phyloP scores from a whole-genome alignment of 2,888 invertebrate genomes.

The Limnephilus lunatus region DNA sequence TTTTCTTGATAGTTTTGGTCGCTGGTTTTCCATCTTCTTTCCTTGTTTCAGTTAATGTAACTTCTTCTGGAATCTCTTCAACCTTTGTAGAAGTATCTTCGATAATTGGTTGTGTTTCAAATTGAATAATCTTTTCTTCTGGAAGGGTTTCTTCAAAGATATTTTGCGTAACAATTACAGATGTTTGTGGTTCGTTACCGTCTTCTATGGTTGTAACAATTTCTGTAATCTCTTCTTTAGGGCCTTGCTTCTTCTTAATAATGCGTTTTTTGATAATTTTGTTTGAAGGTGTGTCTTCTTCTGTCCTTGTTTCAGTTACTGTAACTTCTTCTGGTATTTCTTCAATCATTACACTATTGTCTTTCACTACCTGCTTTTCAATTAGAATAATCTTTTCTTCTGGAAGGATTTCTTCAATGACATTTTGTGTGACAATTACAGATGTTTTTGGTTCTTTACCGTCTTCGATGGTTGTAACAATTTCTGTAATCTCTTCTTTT shows the following conservation, averaged over 20 bases:
- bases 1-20: conserved; percentile 54
- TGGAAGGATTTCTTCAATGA: conserved; percentile 68
- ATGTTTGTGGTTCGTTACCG: conserved; percentile 70
- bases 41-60: conserved; percentile 67
- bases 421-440: conserved; percentile 67
- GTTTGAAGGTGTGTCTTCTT: conserved; percentile 69
- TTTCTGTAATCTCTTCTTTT: conserved; percentile 70
- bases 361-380: not conserved
- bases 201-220: conserved; percentile 74
- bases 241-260: conserved; percentile 73
- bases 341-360: conserved; percentile 65
- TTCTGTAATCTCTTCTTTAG: conserved; percentile 73
- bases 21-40: not conserved
- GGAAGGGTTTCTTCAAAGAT: not conserved
- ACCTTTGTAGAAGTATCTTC: conserved; percentile 67
- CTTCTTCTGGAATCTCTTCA: conserved; percentile 66
- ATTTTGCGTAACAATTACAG: conserved; percentile 67
- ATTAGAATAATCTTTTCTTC: conserved; percentile 57
- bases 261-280: conserved; percentile 72
- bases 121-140: not conserved
- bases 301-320: conserved; percentile 68
- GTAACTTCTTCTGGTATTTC: conserved; percentile 69
- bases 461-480: conserved; percentile 68
- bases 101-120: not conserved
- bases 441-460: conserved; percentile 64